phyloP scores from a whole-genome alignment of 2,113 vertebrate species.

The Gnathonemus echidnorhynchus region DNA sequence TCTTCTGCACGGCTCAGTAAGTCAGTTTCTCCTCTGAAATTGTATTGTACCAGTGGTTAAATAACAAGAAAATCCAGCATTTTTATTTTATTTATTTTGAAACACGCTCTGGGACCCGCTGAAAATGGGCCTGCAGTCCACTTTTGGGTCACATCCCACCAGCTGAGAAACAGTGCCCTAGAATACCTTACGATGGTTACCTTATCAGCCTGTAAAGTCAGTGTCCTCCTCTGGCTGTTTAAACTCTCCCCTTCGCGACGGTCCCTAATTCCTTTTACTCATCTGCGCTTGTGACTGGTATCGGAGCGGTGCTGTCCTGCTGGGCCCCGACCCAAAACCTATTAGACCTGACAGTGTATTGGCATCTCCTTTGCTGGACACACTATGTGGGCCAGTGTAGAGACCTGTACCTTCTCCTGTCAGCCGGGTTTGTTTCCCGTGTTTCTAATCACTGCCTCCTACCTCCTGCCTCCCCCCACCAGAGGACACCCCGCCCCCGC shows the following conservation, averaged over 20 bases:
- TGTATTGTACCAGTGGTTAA: neutral
- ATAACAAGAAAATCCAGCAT: no score
- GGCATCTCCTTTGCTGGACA: neutral
- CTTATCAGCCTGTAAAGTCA: neutral
- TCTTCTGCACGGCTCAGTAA: neutral
- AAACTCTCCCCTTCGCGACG: neutral
- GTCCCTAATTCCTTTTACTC: neutral
- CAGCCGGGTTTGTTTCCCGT: constrained; percentile 28
- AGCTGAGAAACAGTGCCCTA: neutral
- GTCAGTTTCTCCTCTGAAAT: neutral
- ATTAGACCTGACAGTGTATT: neutral
- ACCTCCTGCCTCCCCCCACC: constrained; percentile 74
- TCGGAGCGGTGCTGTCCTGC: neutral
- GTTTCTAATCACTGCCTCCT: constrained; percentile 57
- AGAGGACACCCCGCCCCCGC: constrained; percentile 85
- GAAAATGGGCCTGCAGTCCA: neutral
- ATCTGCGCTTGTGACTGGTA: neutral
- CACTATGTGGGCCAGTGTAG: neutral
- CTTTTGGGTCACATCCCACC: neutral
- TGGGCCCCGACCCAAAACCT: neutral
- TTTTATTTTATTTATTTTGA: neutral
- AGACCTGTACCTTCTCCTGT: neutral
- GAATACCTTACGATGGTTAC: neutral
- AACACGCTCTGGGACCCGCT: neutral
- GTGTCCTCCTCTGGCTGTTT: neutral